Conservation (phyloP, 2,113 vertebrate species). For the Dasyprocta punctata region DNA sequence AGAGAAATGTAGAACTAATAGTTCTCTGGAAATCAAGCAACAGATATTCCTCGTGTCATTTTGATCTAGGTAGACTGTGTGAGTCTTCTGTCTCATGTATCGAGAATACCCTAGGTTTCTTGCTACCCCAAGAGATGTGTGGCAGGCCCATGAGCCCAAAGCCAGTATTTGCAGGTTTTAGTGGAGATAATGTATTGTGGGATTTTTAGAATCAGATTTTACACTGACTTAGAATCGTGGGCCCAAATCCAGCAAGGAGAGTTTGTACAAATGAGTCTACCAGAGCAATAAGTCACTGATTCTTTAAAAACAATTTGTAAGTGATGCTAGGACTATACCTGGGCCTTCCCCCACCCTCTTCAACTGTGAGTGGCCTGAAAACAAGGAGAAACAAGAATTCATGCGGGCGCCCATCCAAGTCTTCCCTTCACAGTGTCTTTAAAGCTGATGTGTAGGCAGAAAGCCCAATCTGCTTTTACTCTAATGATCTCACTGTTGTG, state of each 20-base stretch:
- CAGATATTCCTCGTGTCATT: background rate
- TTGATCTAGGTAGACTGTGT: background rate
- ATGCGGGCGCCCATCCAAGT: background rate
- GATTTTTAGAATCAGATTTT: background rate
- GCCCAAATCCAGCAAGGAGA: background rate
- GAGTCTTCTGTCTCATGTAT: background rate
- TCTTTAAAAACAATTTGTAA: background rate
- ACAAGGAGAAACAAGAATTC: conserved; percentile 5
- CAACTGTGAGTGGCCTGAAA: background rate
- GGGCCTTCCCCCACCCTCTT: background rate
- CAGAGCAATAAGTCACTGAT: background rate
- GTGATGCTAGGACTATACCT: background rate
- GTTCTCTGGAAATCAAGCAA: conserved; percentile 10
- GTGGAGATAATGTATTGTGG: background rate
- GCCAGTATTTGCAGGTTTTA: background rate
- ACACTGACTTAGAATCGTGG: background rate
- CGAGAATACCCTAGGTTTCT: background rate
- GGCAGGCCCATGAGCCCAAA: background rate
- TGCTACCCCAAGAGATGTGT: background rate
- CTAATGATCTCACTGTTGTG: background rate
- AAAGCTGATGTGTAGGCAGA: background rate
- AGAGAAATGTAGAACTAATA: conserved; percentile 16
- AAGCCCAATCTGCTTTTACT: background rate
- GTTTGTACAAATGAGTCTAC: background rate
- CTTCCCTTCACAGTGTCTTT: background rate